Conservation (phyloP, 2,888 invertebrate species). For the Bembecia ichneumoniformis region DNA sequence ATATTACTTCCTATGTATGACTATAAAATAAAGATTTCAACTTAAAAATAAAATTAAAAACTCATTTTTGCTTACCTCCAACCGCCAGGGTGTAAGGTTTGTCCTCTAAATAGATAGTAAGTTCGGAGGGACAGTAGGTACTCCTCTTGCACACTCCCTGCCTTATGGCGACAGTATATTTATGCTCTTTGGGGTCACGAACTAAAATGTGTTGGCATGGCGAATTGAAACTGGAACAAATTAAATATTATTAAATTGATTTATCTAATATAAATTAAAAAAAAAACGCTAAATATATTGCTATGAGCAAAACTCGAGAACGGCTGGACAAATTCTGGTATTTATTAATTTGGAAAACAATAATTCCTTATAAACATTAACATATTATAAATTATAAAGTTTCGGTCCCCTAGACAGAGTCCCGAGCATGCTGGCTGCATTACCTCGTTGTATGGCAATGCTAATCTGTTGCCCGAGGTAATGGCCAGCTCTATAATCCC, state of each 20-base stretch:
- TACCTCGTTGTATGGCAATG: no score
- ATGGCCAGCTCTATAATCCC: no score
- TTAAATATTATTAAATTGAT: not conserved
- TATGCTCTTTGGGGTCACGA: conserved; percentile 78
- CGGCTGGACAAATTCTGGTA: no score
- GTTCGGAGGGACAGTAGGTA: conserved; percentile 43
- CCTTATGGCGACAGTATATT: conserved; percentile 77
- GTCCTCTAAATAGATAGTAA: conserved; percentile 79
- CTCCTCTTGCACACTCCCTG: conserved; percentile 51
- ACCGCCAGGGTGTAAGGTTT: conserved; percentile 73
- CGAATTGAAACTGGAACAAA: conserved; percentile 77
- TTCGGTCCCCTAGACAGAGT: no score
- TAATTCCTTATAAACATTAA: no score
- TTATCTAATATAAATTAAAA: not conserved
- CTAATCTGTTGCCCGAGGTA: no score
- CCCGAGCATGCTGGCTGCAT: no score
- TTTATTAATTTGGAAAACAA: no score
- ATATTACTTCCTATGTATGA: no score
- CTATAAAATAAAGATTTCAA: no score
- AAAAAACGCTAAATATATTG: not conserved
- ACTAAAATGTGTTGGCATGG: conserved; percentile 83
- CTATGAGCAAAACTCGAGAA: not conserved
- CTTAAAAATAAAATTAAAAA: no score
- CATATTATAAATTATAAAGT: no score
- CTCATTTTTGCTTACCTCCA: conserved; percentile 29